A percentile compares a stretch with the other conserved stretches of the same genome.
These are phyloP conservation scores for Andrena minutula DNA, from an alignment of 2,888 invertebrate species.

Conservation along the genomic window DNA sequence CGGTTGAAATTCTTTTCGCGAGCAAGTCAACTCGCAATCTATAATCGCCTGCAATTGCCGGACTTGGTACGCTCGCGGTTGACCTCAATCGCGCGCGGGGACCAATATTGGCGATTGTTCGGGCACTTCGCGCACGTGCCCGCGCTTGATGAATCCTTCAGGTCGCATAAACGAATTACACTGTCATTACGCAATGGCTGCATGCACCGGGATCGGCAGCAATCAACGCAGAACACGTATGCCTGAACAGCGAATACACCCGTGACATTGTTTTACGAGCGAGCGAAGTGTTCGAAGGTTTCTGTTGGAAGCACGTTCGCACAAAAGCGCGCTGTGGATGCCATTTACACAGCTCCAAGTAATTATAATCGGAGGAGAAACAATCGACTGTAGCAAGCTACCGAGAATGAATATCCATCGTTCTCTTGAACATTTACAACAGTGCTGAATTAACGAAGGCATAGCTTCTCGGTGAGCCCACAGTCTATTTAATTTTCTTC, in stretches of 20 bases:
- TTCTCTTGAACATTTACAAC: too few species aligned
- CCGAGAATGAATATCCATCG: too few species aligned
- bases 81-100: slow-evolving; percentile 54
- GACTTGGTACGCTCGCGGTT: slow-evolving; percentile 51
- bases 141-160: slow-evolving; percentile 35
- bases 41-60: slow-evolving; percentile 58
- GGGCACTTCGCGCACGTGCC: slow-evolving; percentile 40
- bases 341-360: too few species aligned
- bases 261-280: too few species aligned
- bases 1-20: slow-evolving; percentile 27
- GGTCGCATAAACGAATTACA: slow-evolving; percentile 14
- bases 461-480: background rate
- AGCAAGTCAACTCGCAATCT: slow-evolving; percentile 32
- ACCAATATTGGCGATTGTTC: slow-evolving; percentile 49
- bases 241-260: too few species aligned
- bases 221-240: slow-evolving; percentile 8
- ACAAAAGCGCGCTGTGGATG: too few species aligned
- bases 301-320: too few species aligned
- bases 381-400: too few species aligned
- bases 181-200: slow-evolving; percentile 14
- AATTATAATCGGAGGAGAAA: too few species aligned
- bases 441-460: too few species aligned
- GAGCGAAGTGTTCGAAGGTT: too few species aligned
- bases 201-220: background rate
- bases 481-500: background rate